Evolutionary conservation across 2,888 invertebrate genomes (phyloP).

Genomic region (Lasius platythorax): DNA sequence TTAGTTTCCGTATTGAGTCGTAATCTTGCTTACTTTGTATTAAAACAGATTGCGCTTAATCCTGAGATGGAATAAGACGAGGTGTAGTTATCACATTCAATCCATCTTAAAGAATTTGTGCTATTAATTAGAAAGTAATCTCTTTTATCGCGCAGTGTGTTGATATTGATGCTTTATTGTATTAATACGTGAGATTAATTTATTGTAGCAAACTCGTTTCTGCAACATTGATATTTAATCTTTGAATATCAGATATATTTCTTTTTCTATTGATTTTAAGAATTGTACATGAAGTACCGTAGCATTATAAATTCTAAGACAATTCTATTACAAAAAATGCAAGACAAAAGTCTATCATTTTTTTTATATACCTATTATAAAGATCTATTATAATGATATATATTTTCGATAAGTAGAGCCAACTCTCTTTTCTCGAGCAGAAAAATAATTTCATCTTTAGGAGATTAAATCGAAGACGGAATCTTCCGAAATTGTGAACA

Average conservation of each 20-base stretch:
- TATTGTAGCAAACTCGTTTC: background rate
- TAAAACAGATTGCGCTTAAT: constrained; percentile 32
- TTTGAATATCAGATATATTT: background rate
- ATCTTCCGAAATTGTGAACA: constrained; percentile 42
- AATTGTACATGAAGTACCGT: background rate
- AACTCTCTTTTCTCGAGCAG: background rate
- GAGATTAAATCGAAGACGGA: constrained; percentile 20
- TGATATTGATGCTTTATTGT: background rate
- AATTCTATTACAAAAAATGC: background rate
- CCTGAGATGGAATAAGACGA: background rate
- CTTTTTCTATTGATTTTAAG: background rate
- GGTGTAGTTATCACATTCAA: background rate
- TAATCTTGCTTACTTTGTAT: constrained; percentile 39
- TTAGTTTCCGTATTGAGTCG: constrained; percentile 35
- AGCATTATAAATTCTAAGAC: background rate
- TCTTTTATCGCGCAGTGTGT: background rate
- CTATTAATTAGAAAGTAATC: constrained; percentile 33
- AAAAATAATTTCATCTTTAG: constrained; percentile 6
- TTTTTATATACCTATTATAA: background rate
- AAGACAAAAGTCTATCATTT: background rate
- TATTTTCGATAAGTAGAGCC: background rate
- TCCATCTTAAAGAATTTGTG: background rate
- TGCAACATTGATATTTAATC: background rate
- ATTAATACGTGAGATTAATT: constrained; percentile 6
- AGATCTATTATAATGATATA: background rate